Percentiles rank a stretch among this genome's conserved stretches.
Conservation (phyloP, 2,797 vertebrate species). For the Betta splendens region DNA sequence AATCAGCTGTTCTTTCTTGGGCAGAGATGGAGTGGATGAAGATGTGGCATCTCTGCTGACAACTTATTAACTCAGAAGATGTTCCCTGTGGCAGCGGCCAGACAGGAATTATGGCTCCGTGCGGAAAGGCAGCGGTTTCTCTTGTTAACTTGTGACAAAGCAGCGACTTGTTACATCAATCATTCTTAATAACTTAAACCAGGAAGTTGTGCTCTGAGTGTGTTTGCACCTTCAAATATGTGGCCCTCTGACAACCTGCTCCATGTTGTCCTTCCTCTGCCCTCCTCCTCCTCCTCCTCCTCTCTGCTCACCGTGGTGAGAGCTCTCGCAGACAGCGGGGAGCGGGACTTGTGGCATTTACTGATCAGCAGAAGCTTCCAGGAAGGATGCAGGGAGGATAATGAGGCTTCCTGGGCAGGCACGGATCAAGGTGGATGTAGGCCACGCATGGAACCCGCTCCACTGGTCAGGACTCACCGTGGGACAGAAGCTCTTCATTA, state of each 20-base stretch:
- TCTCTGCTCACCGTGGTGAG: conserved; percentile 12
- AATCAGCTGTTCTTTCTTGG: conserved; percentile 37
- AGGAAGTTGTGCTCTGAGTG: conserved; percentile 14
- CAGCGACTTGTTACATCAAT: conserved; percentile 43
- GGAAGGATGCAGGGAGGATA: conserved; percentile 63
- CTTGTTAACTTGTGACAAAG: conserved; percentile 57
- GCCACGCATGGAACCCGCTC: conserved; percentile 28
- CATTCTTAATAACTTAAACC: conserved; percentile 27
- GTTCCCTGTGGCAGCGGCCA: conserved; percentile 56
- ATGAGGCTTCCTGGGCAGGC: conserved; percentile 65
- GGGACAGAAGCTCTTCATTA: conserved; percentile 13
- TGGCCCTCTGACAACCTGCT: conserved; percentile 7
- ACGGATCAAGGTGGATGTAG: conserved; percentile 52
- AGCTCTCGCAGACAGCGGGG: conserved; percentile 53
- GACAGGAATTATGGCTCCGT: conserved; percentile 50
- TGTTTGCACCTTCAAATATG: conserved; percentile 8
- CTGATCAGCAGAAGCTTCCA: conserved; percentile 62
- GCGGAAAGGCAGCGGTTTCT: conserved; percentile 44
- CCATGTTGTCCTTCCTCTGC: conserved; percentile 10
- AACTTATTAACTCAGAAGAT: conserved; percentile 72
- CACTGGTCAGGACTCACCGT: conserved; percentile 27
- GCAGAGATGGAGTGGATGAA: conserved; percentile 70
- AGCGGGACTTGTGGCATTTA: conserved; percentile 71
- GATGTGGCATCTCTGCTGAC: conserved; percentile 68
- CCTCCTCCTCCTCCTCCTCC: conserved; percentile 13